Percentiles rank a stretch among this genome's conserved stretches.
These are phyloP conservation scores for Hylaeus volcanicus DNA, from an alignment of 1,140 invertebrate species.

Conservation along the genomic window DNA sequence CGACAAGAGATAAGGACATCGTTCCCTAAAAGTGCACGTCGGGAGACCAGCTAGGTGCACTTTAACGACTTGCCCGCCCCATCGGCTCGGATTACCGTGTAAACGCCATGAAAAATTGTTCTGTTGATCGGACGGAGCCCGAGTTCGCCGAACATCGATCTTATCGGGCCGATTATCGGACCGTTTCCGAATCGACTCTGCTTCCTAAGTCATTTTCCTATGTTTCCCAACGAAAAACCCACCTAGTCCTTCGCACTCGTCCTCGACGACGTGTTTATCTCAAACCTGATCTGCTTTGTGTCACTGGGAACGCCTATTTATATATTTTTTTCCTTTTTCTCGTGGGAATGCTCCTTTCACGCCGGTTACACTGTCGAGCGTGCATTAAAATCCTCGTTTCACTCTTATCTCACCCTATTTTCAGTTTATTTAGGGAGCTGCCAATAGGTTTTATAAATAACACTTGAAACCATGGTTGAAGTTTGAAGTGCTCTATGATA, in stretches of 20 bases:
- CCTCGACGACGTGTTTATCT: neutral
- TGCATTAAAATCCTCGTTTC: no score
- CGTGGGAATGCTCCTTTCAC: neutral
- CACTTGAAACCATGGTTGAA: no score
- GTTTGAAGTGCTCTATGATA: no score
- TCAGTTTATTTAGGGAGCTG: no score
- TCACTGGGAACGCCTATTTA: no score
- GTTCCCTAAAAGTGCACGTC: conserved; percentile 10
- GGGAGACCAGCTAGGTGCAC: conserved; percentile 9
- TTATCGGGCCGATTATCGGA: conserved; percentile 51
- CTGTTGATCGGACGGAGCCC: conserved; percentile 37
- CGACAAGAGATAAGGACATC: conserved; percentile 42
- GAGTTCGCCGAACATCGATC: conserved; percentile 14
- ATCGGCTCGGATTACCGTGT: conserved; percentile 35
- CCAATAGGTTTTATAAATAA: no score
- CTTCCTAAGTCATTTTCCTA: conserved; percentile 26
- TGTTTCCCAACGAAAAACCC: neutral
- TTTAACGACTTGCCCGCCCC: conserved; percentile 42
- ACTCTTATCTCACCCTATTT: no score
- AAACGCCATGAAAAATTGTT: conserved; percentile 53
- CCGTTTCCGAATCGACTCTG: conserved; percentile 2
- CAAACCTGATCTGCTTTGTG: no score
- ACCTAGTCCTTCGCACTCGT: neutral
- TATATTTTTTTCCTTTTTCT: no score
- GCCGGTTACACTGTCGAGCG: no score